Base-by-base conservation (phyloP, 2,888 invertebrate genomes). In the Mantis religiosa region DNA sequence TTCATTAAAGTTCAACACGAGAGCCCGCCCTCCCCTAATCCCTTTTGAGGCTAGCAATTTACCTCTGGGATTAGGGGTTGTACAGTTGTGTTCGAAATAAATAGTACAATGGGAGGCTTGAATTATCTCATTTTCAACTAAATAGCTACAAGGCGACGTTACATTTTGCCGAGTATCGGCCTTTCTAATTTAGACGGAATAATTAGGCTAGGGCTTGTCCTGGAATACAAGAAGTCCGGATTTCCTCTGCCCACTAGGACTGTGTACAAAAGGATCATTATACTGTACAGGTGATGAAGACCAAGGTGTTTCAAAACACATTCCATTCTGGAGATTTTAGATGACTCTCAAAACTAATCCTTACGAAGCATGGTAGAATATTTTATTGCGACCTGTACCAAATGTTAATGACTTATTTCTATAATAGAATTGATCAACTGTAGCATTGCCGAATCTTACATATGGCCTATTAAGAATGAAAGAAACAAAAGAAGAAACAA, bases 1-100 rank as follows among this genome's bases (percentile, higher is more conserved):
- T 88, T 88, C 88, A 88, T 88, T 88, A 88, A 88, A 88, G 88
- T 88, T 88, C 88, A 88, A 85, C 88, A 88, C 85, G 85, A 82
- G 82, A 85, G 82, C 85, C 82, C 85, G 82, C 85, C 88, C 84
- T 84, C 88, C 83, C 84, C 88, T 88, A 88, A 88, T 84, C 88
- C 88, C 88, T 28, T 88, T 88, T 88, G 88, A 88, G 88, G 88
- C 88, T 88, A 30, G 88, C 83, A 88, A 88, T 88, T 88, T 88
- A 88, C 88, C 88, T 83, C 88, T 83, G 83, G 88, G 88, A 88
- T 88, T 84, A 88, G 87, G 87, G 87, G 28, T 87, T 82, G 87
- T 87, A 87, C 87, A 87, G 87, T 87, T 87, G 28, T 82, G 87
- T 34, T 87, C 87, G 30, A 87, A 41, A 87, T 87, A 87, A 82